A percentile compares a stretch with the other conserved stretches of the same genome.
Evolutionary conservation across 1,140 invertebrate genomes (phyloP).

Genomic region (Wiebesia pumilae): DNA sequence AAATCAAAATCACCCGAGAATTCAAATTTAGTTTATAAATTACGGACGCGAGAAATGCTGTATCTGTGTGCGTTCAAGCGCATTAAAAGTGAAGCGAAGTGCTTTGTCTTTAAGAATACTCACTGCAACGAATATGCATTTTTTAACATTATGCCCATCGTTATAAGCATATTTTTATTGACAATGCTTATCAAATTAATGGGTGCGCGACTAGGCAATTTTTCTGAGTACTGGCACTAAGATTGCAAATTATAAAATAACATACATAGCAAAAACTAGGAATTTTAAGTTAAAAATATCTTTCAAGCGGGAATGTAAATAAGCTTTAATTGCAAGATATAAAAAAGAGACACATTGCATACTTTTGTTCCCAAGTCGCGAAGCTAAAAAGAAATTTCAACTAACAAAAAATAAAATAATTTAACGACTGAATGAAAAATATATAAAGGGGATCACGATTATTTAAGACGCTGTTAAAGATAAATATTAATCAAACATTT

Average conservation of each 20-base stretch:
- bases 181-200: too few relatives aligned
- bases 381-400: constrained; percentile 28
- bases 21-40: background rate
- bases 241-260: too few relatives aligned
- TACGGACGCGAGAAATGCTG: background rate
- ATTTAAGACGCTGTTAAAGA: background rate
- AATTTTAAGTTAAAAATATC: constrained; percentile 10
- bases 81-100: too few relatives aligned
- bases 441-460: constrained; percentile 27
- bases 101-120: too few relatives aligned
- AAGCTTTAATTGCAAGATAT: constrained; percentile 9
- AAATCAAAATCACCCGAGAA: too few relatives aligned
- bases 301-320: constrained; percentile 28
- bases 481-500: constrained; percentile 28
- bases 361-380: background rate
- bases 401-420: constrained; percentile 14
- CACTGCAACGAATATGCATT: too few relatives aligned
- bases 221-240: too few relatives aligned
- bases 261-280: background rate
- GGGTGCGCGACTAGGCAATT: too few relatives aligned
- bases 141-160: too few relatives aligned
- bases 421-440: background rate
- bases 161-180: too few relatives aligned
- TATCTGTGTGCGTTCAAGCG: background rate
- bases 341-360: background rate